These are phyloP conservation scores for Eristalis pertinax DNA, from an alignment of 2,888 invertebrate genomes.

Conservation along the genomic window DNA sequence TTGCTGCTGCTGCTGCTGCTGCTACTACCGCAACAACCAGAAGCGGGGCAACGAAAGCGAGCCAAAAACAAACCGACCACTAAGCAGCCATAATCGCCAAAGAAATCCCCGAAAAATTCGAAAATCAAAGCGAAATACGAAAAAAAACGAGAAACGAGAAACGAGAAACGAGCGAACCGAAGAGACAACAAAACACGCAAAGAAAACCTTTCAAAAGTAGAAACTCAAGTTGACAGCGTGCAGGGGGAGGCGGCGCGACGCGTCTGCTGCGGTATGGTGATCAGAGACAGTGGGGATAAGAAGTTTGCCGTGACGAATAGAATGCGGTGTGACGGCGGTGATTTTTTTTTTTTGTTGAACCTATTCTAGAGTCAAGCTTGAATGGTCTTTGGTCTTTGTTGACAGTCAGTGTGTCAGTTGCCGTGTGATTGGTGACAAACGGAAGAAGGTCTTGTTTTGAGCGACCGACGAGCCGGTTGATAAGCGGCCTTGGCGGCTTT, in stretches of 20 bases:
- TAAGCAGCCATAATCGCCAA: slow-evolving; percentile 39
- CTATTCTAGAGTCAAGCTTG: not conserved
- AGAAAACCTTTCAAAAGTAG: slow-evolving; percentile 42
- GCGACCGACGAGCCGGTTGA: not conserved
- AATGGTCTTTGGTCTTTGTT: not conserved
- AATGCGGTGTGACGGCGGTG: not conserved
- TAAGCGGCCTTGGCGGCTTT: not conserved
- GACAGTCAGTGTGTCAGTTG: not conserved
- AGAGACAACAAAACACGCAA: slow-evolving; percentile 4
- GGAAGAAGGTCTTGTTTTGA: not conserved
- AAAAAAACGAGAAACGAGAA: slow-evolving; percentile 8
- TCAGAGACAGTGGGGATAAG: slow-evolving; percentile 13
- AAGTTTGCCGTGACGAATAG: slow-evolving; percentile 9
- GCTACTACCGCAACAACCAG: too few species aligned
- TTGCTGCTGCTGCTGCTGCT: not conserved
- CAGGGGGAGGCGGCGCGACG: not conserved
- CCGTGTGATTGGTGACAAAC: not conserved
- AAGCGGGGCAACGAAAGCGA: slow-evolving; percentile 34
- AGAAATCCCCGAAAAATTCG: slow-evolving; percentile 60
- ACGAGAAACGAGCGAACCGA: not conserved
- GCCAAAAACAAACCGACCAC: slow-evolving; percentile 47
- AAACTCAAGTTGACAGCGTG: slow-evolving; percentile 1
- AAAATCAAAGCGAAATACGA: slow-evolving; percentile 23
- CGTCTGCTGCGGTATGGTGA: not conserved
- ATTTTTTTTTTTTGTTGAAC: not conserved